Base-by-base conservation (phyloP, 92 coral and sea anemone genomes). In the Porites rus region DNA sequence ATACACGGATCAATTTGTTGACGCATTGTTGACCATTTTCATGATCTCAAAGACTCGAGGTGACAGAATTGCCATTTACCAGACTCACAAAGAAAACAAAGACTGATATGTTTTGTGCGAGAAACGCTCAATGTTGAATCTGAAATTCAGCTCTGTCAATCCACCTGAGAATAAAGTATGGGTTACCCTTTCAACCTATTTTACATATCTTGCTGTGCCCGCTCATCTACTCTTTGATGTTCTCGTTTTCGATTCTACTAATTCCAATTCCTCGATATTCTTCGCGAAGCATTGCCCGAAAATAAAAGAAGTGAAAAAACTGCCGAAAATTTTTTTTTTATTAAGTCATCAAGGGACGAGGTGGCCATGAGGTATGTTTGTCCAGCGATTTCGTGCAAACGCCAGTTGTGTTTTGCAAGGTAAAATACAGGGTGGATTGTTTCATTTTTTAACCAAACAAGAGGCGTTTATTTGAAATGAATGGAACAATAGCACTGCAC, bases 71-170 rank as follows among this genome's bases (percentile, higher is more conserved):
- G 25, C 63, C 79, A 83, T 62, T 43, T 75, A 24, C 24, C 0
- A n/a, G 21, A 51, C 80, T 16, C 22, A 8, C 10, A 18, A 63
- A 62, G 50, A 72, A 83, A 73, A 69, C 77, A 74, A 74, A 13
- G 63, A 62, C 18, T 64, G 79, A 64, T 59, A 50, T 83, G 67
- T 62, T 61, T 72, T 13, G 28, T 5, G 14, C 58, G 50, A 28
- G 50, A 21, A 50, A 83, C 73, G 46, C 53, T 46, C 14, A 17
- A 73, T 74, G 79, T 83, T 72, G 80, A 83, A 61, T 74, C 74
- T 83, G n/a, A 18, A 74, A 74, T 71, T 83, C 87, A 74, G 87
- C 87, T 83, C 74, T 83, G 65, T 83, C 52, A 83, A 83, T 52
- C 62, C 79, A 83, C 80, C 80, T 83, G 80, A 60, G 10, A 51